phyloP scores from a whole-genome alignment of 2,888 invertebrate species.

The Noctua janthe region DNA sequence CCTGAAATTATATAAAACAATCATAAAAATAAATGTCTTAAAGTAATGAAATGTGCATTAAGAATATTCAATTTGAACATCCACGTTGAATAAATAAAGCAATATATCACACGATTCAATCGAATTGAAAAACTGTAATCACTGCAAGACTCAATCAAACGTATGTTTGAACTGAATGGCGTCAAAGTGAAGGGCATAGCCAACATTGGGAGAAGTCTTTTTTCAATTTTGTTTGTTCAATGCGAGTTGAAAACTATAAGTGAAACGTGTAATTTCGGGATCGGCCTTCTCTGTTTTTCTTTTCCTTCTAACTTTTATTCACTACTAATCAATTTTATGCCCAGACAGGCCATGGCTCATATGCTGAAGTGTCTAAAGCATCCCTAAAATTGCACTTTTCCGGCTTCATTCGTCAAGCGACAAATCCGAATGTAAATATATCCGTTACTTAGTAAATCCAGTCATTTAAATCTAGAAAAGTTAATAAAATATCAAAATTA shows the following conservation, averaged over 20 bases:
- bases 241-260: background rate
- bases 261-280: background rate
- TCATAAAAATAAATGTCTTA: background rate
- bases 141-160: background rate
- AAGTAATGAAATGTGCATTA: background rate
- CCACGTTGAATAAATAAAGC: background rate
- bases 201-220: background rate
- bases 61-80: background rate
- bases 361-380: background rate
- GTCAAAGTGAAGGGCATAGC: background rate
- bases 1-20: conserved; percentile 37
- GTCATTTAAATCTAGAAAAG: too few relatives aligned
- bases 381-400: background rate
- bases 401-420: too few relatives aligned
- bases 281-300: background rate
- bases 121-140: background rate
- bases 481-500: too few relatives aligned
- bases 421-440: too few relatives aligned
- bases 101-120: background rate
- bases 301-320: too few relatives aligned
- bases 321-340: background rate
- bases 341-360: background rate
- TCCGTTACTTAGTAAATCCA: too few relatives aligned
- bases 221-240: background rate
- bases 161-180: background rate